Evolutionary conservation across 2,113 vertebrate genomes (phyloP), one percentile per base, ranked within the genome.

Genomic region (Oncorhynchus clarkii): DNA sequence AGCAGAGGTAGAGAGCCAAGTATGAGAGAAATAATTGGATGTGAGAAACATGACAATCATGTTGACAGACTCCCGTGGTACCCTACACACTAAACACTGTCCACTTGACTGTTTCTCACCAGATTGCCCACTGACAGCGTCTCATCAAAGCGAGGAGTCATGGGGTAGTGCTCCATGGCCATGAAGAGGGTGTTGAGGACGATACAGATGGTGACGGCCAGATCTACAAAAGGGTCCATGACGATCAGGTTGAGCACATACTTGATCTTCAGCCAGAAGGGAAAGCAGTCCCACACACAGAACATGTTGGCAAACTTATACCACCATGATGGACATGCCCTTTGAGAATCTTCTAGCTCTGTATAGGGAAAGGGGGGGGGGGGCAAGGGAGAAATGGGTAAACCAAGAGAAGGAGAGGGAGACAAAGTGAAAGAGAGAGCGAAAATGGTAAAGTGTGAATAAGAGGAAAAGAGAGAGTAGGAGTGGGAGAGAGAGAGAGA

Each of bases 131-230:
- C 95, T 2, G 87, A 5, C 71, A 99, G 92, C 81, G 98, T 96
- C 0, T 88, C 82, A 29, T 95, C 92, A 22, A 99, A 99, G 0
- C 94, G 78, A 0, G 66, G 22, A 0, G 97, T 96, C 97, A 99
- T 99, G 1, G 98, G 98, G 76, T 99, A 96, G 81, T 99, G 97
- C 83, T 99, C 98, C 97, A 99, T 98, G 1, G 98, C 98, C 98
- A 99, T 99, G 86, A 99, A 99, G 31, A 99, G 79, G 0, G 98
- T 99, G 88, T 99, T 99, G 76, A 99, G 95, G 77, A 98, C 97
- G 12, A 99, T 99, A 75, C 98, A 99, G 90, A 99, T 99, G 84
- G 98, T 99, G 88, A 99, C 99, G 88, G 96, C 95, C 84, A 99
- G 83, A 86, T 99, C 98, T 54, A 99, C 98, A 62, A 99, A 99